phyloP scores from a whole-genome alignment of 2,113 vertebrate genomes.

The Fulmarus glacialis region DNA sequence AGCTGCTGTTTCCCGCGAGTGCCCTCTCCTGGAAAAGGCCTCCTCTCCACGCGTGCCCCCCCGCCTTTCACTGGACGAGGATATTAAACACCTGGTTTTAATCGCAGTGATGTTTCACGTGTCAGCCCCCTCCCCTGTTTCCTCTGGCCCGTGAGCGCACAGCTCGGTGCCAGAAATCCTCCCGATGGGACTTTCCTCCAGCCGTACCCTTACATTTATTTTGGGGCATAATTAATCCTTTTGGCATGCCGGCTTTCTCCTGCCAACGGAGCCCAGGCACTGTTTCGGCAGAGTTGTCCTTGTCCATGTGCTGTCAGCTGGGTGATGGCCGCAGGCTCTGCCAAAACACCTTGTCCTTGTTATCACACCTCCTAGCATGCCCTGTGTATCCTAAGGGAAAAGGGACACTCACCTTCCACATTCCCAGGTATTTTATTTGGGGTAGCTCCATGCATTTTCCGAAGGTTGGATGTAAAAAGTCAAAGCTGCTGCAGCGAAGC shows the following conservation, averaged over 20 bases:
- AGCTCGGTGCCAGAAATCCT: not conserved
- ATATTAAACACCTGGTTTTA: not conserved
- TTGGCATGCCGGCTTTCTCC: not conserved
- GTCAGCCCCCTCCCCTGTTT: not conserved
- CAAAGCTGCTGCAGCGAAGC: not conserved
- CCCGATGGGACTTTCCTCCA: not conserved
- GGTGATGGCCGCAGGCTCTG: not conserved
- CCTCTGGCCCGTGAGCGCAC: not conserved
- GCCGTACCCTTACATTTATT: not conserved
- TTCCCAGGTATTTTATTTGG: not conserved
- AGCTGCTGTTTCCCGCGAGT: conserved; percentile 59
- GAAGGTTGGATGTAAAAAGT: not conserved
- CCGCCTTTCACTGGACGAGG: not conserved
- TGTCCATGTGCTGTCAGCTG: not conserved
- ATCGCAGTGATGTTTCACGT: not conserved
- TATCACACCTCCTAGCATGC: no score
- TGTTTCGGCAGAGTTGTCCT: not conserved
- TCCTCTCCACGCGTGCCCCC: not conserved
- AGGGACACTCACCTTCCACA: no score
- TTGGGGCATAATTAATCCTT: not conserved
- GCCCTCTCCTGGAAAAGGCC: conserved; percentile 67
- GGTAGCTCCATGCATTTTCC: not conserved
- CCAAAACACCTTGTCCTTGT: not conserved
- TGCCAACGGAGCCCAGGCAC: not conserved
- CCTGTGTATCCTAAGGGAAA: no score